phyloP scores from a whole-genome alignment of 2,888 invertebrate species.

The Megaustenia siamemsis region DNA sequence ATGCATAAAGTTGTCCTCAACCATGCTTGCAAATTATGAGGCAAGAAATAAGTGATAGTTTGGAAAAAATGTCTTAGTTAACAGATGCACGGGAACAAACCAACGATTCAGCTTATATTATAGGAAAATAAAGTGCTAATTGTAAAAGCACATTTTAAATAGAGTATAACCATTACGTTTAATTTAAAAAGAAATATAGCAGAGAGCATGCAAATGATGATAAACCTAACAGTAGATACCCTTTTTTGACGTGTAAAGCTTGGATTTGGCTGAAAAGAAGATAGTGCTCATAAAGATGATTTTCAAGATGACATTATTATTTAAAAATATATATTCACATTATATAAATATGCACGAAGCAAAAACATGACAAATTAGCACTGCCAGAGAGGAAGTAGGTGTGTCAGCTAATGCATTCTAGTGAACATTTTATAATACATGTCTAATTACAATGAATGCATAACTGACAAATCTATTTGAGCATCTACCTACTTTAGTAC shows the following conservation, averaged over 20 bases:
- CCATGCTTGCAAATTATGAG: background rate
- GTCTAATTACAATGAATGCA: too few relatives aligned
- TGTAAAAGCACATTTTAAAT: too few relatives aligned
- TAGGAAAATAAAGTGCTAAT: too few relatives aligned
- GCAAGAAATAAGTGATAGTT: background rate
- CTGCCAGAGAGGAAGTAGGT: too few relatives aligned
- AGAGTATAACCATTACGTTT: too few relatives aligned
- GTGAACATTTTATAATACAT: too few relatives aligned
- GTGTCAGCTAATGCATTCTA: too few relatives aligned
- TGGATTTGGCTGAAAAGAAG: slow-evolving; percentile 9
- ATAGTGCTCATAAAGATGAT: background rate
- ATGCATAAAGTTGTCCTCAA: background rate
- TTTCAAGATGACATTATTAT: background rate
- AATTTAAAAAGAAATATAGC: background rate
- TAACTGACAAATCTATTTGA: too few relatives aligned
- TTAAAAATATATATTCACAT: background rate
- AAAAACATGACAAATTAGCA: background rate
- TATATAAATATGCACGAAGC: background rate
- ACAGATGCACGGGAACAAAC: background rate
- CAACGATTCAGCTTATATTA: background rate
- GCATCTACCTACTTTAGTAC: too few relatives aligned
- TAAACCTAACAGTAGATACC: slow-evolving; percentile 14
- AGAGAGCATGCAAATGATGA: slow-evolving; percentile 18
- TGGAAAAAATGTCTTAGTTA: background rate
- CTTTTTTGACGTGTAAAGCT: slow-evolving; percentile 3